Conservation (phyloP, 2,888 invertebrate species). For the Aphidius colemani region DNA sequence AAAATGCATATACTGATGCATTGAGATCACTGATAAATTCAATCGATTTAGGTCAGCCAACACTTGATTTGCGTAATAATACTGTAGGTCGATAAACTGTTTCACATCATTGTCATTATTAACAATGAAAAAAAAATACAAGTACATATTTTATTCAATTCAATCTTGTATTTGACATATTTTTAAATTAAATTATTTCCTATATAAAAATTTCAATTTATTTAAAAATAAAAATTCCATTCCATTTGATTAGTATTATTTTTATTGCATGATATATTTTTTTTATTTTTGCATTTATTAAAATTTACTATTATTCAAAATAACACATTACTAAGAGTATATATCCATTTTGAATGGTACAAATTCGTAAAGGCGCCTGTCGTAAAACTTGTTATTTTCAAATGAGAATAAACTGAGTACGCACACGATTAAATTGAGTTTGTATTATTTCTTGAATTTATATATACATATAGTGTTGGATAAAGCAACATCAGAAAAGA, state of each 20-base stretch:
- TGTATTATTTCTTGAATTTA: no score
- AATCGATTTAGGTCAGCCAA: constrained; percentile 12
- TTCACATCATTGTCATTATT: constrained; percentile 1
- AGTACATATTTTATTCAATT: background rate
- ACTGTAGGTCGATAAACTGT: constrained; percentile 16
- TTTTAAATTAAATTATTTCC: no score
- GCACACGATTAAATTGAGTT: no score
- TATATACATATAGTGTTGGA: constrained; percentile 2
- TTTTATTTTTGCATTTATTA: background rate
- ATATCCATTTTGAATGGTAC: no score
- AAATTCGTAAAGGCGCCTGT: background rate
- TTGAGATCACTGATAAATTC: no score
- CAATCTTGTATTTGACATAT: background rate
- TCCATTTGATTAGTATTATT: background rate
- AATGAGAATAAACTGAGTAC: no score
- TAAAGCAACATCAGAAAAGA: constrained; percentile 12
- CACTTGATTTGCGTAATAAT: constrained; percentile 16
- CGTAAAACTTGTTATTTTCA: background rate
- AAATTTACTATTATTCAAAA: no score
- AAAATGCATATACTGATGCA: no score
- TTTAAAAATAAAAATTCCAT: no score
- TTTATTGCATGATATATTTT: background rate
- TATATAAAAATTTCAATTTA: background rate
- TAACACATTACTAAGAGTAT: background rate
- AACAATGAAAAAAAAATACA: background rate